Percentiles rank a stretch among this genome's conserved stretches.
phyloP scores from a whole-genome alignment of 2,888 invertebrate genomes.

The Pocota personata region DNA sequence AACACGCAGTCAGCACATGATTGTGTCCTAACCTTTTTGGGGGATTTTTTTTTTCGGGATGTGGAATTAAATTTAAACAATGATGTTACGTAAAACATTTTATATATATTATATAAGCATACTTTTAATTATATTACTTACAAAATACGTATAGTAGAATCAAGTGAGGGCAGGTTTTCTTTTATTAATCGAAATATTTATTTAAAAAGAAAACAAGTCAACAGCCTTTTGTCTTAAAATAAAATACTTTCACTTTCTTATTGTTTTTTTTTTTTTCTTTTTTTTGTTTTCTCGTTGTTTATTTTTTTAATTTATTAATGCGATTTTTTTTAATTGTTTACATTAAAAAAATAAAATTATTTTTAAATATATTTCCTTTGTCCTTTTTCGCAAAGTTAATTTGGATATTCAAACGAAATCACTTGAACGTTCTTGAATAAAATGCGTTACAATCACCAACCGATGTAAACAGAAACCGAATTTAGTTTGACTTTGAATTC shows the following conservation, averaged over 20 bases:
- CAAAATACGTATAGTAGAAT: neutral
- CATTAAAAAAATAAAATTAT: too few relatives aligned
- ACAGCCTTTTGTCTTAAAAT: conserved; percentile 13
- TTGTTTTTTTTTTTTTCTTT: neutral
- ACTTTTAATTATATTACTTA: neutral
- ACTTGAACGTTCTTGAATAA: neutral
- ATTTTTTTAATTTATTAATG: neutral
- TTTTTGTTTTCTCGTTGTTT: neutral
- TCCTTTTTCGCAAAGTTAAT: neutral
- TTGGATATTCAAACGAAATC: neutral
- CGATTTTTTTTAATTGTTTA: neutral
- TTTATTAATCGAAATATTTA: neutral
- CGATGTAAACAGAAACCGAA: conserved; percentile 51
- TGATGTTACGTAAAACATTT: neutral
- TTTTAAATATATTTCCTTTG: neutral
- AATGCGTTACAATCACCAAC: neutral
- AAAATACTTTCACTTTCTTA: conserved; percentile 14
- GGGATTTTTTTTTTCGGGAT: neutral
- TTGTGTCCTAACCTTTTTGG: neutral
- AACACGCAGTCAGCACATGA: conserved; percentile 37
- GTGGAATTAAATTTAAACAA: neutral
- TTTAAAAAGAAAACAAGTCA: conserved; percentile 9
- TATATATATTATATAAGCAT: neutral
- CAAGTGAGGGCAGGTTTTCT: neutral
- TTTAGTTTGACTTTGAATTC: conserved; percentile 52